Conservation (phyloP, 2,113 vertebrate genomes). For the Dicrurus megarhynchus region DNA sequence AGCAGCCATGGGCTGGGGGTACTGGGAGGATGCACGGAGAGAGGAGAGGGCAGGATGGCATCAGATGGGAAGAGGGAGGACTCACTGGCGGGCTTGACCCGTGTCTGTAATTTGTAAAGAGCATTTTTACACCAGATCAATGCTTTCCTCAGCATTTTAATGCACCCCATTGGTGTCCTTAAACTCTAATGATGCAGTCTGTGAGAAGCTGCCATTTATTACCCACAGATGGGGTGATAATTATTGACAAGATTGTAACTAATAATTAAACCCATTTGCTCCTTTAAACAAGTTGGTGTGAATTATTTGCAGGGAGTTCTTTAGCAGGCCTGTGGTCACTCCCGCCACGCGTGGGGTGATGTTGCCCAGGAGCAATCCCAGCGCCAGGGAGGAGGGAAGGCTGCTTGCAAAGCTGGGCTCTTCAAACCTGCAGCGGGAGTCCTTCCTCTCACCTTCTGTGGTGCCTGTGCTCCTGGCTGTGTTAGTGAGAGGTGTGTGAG, state of each 20-base stretch:
- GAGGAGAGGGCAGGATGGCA: not conserved
- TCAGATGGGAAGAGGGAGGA: conserved; percentile 8
- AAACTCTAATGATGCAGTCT: conserved; percentile 89
- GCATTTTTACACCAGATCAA: conserved; percentile 90
- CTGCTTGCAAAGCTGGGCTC: not conserved
- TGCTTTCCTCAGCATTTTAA: conserved; percentile 89
- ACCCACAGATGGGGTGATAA: conserved; percentile 88
- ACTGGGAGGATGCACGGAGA: rapidly evolving
- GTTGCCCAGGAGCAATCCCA: not conserved
- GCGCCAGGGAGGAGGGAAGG: not conserved
- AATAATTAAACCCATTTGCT: conserved; percentile 80
- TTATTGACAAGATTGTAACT: conserved; percentile 86
- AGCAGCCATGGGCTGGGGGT: not conserved
- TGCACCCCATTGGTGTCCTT: conserved; percentile 89
- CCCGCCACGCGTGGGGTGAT: not conserved
- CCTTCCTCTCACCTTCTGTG: not conserved
- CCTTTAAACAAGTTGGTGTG: conserved; percentile 74
- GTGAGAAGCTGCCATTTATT: conserved; percentile 90
- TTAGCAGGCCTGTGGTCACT: conserved; percentile 44
- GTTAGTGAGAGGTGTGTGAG: not conserved
- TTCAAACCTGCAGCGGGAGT: rapidly evolving
- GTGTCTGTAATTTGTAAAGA: conserved; percentile 77
- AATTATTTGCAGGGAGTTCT: conserved; percentile 68
- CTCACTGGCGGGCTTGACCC: conserved; percentile 25
- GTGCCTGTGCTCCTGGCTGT: not conserved